Base-by-base conservation (phyloP, 2,797 vertebrate species). In the Lutjanus argentimaculatus region DNA sequence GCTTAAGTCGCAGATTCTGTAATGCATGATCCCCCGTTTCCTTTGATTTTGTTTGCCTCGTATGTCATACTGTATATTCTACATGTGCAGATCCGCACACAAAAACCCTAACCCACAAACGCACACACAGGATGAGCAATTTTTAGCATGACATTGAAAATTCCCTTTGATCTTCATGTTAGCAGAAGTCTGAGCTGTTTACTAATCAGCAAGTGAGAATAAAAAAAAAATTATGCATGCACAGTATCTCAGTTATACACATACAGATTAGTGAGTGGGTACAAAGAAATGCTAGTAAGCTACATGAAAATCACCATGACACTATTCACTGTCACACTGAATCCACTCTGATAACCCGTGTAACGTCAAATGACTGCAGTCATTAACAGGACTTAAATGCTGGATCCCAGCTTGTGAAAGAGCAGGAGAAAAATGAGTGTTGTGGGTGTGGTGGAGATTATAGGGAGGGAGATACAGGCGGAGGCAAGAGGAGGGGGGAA, bases 161-260 rank as follows among this genome's bases (percentile, higher is more conserved):
- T 91, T 92, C 89, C 65, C 80, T 93, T 93, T 94, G 89, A 94
- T 93, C 85, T 73, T 83, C 57, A 69, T 84, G 88, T 91, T 88
- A 85, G 80, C 75, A 84, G 73, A 83, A 80, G 72, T 88, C 85
- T 81, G 81, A 87, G 79, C 79, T 86, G 88, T 92, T 91, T 91
- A 88, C 85, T 89, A 90, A 92, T 92, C 90, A 91, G 83, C 16
- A n/a, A 86, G 75, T 71, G 76, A 78, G 81, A 84, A 83, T 46
- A 68, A 67, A 57, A 73, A 78, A 79, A 72, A 77, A 61, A 84
- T 42, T 74, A 89, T 89, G 72, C 81, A 82, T 78, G 72, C 15
- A 9, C 76, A 71, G 75, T 85, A 83, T 88, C 84, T 79, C 79
- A 70, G 76, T 68, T 69, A 61, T 75, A 81, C 82, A 88, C 77